Evolutionary conservation across 2,113 vertebrate species (phyloP).

Genomic region (Lampris megalopsis): DNA sequence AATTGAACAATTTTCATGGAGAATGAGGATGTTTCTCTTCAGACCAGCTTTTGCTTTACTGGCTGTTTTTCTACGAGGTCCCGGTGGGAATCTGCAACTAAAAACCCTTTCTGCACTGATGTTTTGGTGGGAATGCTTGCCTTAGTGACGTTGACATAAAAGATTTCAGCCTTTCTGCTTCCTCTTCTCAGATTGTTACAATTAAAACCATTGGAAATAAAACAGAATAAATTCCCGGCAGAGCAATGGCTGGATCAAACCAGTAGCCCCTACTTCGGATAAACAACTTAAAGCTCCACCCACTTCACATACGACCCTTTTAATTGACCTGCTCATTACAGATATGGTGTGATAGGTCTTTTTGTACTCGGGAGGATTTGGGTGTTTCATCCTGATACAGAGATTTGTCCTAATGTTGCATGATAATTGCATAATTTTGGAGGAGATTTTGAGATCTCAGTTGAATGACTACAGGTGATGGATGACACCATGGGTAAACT

Average conservation of each 20-base stretch:
- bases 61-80: slow-evolving; percentile 37
- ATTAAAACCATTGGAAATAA: slow-evolving; percentile 65
- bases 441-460: slow-evolving; percentile 20
- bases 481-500: slow-evolving; percentile 24
- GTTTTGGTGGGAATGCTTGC: slow-evolving; percentile 58
- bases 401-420: slow-evolving; percentile 47
- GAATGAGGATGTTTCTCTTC: slow-evolving; percentile 62
- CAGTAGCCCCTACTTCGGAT: slow-evolving; percentile 46
- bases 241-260: slow-evolving; percentile 38
- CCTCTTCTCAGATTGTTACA: slow-evolving; percentile 64
- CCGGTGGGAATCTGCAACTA: slow-evolving; percentile 71
- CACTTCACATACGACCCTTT: slow-evolving; percentile 44
- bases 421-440: slow-evolving; percentile 17
- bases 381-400: slow-evolving; percentile 65
- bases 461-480: slow-evolving; percentile 50
- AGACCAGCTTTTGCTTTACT: slow-evolving; percentile 47
- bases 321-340: slow-evolving; percentile 48
- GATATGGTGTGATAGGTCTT: slow-evolving; percentile 53
- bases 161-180: slow-evolving; percentile 60
- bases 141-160: slow-evolving; percentile 68
- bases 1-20: slow-evolving; percentile 76
- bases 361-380: slow-evolving; percentile 47
- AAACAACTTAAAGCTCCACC: slow-evolving; percentile 55
- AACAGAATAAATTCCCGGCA: slow-evolving; percentile 60
- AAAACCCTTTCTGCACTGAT: slow-evolving; percentile 39